These are phyloP conservation scores for Vipera ursinii DNA, from an alignment of 2,797 vertebrate species.

Conservation along the genomic window DNA sequence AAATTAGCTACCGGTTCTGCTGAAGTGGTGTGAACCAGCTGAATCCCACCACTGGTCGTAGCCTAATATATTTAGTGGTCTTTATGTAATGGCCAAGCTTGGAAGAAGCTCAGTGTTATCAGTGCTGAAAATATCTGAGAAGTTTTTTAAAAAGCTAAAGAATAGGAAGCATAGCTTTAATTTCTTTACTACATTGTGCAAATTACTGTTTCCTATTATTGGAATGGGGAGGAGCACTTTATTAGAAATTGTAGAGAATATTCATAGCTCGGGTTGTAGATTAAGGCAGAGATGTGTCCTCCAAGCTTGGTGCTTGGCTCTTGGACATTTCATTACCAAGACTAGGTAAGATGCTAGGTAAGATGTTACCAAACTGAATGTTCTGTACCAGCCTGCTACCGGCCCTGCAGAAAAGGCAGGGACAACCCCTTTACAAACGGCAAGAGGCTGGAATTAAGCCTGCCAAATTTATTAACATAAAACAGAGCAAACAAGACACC, in stretches of 20 bases:
- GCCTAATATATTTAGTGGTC: neutral
- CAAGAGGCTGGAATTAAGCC: too few relatives aligned
- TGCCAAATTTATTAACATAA: too few relatives aligned
- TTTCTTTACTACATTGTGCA: neutral
- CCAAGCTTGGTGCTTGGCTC: too few relatives aligned
- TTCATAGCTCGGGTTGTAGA: neutral
- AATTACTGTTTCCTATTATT: neutral
- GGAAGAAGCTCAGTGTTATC: neutral
- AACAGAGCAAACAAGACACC: too few relatives aligned
- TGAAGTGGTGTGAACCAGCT: too few relatives aligned
- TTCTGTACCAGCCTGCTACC: too few relatives aligned
- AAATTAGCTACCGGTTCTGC: too few relatives aligned
- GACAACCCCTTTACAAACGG: too few relatives aligned
- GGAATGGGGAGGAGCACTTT: neutral
- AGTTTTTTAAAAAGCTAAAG: neutral
- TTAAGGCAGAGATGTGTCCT: neutral
- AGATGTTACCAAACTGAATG: neutral
- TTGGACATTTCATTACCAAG: neutral
- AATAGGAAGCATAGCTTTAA: neutral
- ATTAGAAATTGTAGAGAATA: neutral
- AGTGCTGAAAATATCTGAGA: neutral
- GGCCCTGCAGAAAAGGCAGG: too few relatives aligned
- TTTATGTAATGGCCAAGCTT: neutral
- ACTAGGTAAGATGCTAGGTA: neutral
- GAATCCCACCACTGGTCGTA: neutral